Base-by-base conservation (phyloP, 2,113 vertebrate species). In the human (Homo sapiens) region DNA sequence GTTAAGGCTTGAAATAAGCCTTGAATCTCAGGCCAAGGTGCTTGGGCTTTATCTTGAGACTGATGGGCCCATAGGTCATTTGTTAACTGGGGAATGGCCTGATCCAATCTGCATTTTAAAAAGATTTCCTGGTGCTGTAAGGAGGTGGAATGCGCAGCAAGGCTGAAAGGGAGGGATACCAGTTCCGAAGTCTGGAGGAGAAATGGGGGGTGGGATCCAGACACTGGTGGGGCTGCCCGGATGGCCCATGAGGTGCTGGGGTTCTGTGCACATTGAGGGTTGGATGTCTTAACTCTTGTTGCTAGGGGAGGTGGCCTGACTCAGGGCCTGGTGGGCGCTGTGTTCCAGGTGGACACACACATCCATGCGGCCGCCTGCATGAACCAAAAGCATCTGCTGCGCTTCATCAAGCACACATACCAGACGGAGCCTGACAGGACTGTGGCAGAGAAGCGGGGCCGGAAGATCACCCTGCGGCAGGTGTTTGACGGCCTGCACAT, bases 291-390 rank as follows among this genome's bases (percentile, higher is more conserved):
- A 6, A 68, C 23, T 59, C 12, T 38, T 18, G 25, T 55, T 61
- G 32, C 59, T 5, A 5, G 52, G 18, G 64, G 61, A 27, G 32
- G 64, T 12, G 48, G 55, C n/a, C 43, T 0, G 2, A 55, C 73
- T 96, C 64, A 79, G 0, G 1, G 25, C 14, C 52, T 27, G 9
- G 38, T 7, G 98, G 68, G 38, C 73, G 2, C 90, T 96, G 98
- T 83, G 59, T 98, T 98, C 22, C 98, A 99, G 99, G 99, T 99
- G 94, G 99, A 99, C 98, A 99, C 99, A 0, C 99, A 99, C 52
- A 99, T 99, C 97, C 99, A 99, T 0, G 99, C 99, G 5, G 99
- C 99, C 0, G 99, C 99, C 88, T 99, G 99, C 98, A 99, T 99
- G 99, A 99, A 99, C 98, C 99, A 99, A 98, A 99, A 99, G 91